These are phyloP conservation scores for Xanthorhoe spadicearia DNA, from an alignment of 2,888 invertebrate species.

Conservation along the genomic window DNA sequence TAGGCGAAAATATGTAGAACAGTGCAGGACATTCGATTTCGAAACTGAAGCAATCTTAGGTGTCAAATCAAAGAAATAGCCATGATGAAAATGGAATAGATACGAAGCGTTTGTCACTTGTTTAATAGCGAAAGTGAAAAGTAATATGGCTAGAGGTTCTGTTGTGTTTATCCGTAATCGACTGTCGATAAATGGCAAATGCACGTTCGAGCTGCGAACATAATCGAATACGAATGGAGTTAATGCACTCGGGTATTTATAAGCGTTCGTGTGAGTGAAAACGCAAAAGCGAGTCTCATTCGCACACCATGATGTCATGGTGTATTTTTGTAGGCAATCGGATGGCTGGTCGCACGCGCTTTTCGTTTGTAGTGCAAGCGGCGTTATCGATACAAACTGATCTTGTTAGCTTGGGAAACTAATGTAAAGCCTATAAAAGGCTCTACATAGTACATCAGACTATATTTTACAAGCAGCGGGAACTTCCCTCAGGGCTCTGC, in stretches of 20 bases:
- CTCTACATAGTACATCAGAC: too few species aligned
- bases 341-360: constrained; percentile 70
- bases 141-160: too few species aligned
- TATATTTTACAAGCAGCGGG: too few species aligned
- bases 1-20: too few species aligned
- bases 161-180: constrained; percentile 46
- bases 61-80: too few species aligned
- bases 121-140: too few species aligned
- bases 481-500: too few species aligned
- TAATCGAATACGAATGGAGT: constrained; percentile 70
- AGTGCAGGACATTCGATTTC: too few species aligned
- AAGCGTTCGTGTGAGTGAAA: constrained; percentile 62
- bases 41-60: too few species aligned
- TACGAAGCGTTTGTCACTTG: too few species aligned
- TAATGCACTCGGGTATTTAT: constrained; percentile 75
- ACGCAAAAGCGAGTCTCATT: constrained; percentile 57
- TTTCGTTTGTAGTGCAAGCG: constrained; percentile 72
- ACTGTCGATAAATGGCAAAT: constrained; percentile 48
- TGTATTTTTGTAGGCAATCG: constrained; percentile 77
- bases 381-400: constrained; percentile 58
- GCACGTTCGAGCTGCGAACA: constrained; percentile 51
- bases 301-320: constrained; percentile 83
- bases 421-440: constrained; percentile 17
- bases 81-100: too few species aligned
- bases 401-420: constrained; percentile 44